Evolutionary conservation across 2,797 vertebrate species (phyloP).

Genomic region (Mormyrops attenuatus): DNA sequence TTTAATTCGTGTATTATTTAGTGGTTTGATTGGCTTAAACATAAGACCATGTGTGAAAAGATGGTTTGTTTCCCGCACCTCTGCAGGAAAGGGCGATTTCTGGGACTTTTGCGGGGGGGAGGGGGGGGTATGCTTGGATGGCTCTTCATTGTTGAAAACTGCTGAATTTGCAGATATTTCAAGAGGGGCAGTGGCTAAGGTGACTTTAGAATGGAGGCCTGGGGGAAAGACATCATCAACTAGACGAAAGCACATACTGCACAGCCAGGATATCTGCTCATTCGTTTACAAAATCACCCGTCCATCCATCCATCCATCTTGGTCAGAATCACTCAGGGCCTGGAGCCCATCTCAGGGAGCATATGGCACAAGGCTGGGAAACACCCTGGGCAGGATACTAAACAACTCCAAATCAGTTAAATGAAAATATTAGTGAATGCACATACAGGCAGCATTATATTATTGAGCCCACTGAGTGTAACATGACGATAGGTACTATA

Average conservation of each 20-base stretch:
- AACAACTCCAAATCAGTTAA: background rate
- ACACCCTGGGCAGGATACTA: background rate
- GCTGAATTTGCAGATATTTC: conserved; percentile 3
- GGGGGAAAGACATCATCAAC: background rate
- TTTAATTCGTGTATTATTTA: background rate
- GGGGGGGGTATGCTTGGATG: background rate
- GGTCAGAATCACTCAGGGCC: background rate
- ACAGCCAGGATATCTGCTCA: background rate
- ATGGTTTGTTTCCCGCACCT: background rate
- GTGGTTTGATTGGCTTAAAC: background rate
- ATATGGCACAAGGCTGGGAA: background rate
- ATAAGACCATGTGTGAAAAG: background rate
- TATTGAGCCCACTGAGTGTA: background rate
- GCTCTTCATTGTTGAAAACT: background rate
- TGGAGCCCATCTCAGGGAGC: background rate
- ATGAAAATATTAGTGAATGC: background rate
- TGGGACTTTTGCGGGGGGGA: background rate
- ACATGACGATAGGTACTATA: background rate
- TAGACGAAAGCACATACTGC: background rate
- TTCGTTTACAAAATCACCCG: background rate
- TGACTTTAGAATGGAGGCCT: background rate
- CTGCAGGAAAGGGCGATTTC: background rate
- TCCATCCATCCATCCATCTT: conserved; percentile 4
- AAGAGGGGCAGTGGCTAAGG: background rate
- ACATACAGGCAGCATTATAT: background rate